Evolutionary conservation across 2,888 invertebrate species (phyloP), one percentile per base, ranked within the genome.

Genomic region (Choristoneura rosaceana): DNA sequence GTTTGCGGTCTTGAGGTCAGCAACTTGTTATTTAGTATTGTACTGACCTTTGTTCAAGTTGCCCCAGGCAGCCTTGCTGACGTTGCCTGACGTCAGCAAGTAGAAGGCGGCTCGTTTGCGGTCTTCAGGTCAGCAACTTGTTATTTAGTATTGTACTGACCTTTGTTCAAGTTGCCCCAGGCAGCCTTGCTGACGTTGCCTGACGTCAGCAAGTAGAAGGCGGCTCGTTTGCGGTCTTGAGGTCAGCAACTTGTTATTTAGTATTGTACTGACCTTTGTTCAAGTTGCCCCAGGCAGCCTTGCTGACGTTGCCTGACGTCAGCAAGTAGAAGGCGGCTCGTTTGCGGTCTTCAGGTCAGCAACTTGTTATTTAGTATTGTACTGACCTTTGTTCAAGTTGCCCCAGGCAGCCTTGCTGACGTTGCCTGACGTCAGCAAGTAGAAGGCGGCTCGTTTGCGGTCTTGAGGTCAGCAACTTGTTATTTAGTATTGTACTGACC

Each of bases 371-470:
- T 25, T 25, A 1, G 2, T 25, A 2, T 25, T 25, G 2, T 2
- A 3, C 15, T 43, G n/a, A 63, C 63, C 95, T 74, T 90, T 95
- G 76, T 95, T 96, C 9, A 95, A 87, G 12, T 92, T 92, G 55
- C 99, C 99, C 99, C 99, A 99, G 0, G 99, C 99, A 0, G 99
- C 98, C 93, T 99, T 99, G 14, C 99, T 99, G 43, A 99, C 92
- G 92, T 99, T 99, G 0, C 98, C 98, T 69, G 99, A 99, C 0
- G 99, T 99, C 0, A 99, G 91, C 0, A 98, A 90, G n/a, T n/a
- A n/a, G 86, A 97, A 99, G 0, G 98, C 96, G 4, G 97, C 94
- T 78, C 93, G 90, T 14, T 89, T 91, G 73, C 91, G 86, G 83
- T 96, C 96, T 25, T 25, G 25, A 25, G 25, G 25, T 25, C 25